These are phyloP conservation scores for Bettongia penicillata DNA, from an alignment of 2,113 vertebrate species.

Conservation along the genomic window DNA sequence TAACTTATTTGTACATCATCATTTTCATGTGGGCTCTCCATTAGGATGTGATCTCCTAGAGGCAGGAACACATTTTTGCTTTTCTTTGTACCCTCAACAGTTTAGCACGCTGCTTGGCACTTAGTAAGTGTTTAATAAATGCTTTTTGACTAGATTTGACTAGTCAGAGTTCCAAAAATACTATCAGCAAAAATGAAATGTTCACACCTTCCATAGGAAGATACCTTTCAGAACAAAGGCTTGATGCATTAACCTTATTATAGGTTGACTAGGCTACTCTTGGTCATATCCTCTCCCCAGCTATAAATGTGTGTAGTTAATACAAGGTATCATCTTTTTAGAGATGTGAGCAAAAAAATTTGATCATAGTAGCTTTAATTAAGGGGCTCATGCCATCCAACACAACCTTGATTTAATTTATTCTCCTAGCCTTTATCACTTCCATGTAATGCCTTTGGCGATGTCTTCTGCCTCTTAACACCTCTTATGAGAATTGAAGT, in stretches of 20 bases:
- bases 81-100: background rate
- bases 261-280: background rate
- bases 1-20: background rate
- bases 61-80: background rate
- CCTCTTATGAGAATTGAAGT: constrained; percentile 2
- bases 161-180: background rate
- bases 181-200: background rate
- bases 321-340: background rate
- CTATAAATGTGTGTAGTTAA: background rate
- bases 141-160: background rate
- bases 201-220: background rate
- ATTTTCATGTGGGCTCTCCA: background rate
- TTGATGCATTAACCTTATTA: background rate
- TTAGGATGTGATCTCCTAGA: background rate
- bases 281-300: background rate
- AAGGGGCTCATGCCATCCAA: background rate
- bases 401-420: background rate
- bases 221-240: background rate
- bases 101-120: background rate
- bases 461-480: background rate
- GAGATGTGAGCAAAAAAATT: background rate
- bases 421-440: background rate
- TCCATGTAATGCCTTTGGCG: background rate
- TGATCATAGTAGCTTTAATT: background rate
- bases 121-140: background rate